Conservation (phyloP, 2,797 vertebrate genomes). For the Argentina silus region DNA sequence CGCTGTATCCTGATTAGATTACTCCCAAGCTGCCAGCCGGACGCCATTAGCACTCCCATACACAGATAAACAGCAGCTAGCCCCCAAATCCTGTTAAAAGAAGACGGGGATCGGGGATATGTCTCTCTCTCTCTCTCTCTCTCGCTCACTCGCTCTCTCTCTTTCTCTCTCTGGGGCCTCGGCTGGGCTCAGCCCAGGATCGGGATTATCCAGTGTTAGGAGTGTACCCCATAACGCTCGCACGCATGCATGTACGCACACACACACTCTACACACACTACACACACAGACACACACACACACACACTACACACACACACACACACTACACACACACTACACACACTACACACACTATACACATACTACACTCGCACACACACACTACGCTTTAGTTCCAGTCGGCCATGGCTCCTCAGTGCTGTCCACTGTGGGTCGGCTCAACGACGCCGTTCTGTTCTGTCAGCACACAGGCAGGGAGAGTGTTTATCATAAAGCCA, state of each 20-base stretch:
- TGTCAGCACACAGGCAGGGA: slow-evolving; percentile 29
- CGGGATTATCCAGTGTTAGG: neutral
- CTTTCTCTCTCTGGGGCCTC: slow-evolving; percentile 20
- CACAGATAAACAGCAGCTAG: slow-evolving; percentile 53
- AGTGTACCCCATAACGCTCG: neutral
- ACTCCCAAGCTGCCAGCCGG: slow-evolving; percentile 37
- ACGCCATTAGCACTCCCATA: slow-evolving; percentile 48
- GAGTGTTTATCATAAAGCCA: neutral
- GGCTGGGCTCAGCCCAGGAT: neutral
- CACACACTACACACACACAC: slow-evolving; percentile 7
- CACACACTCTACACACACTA: neutral
- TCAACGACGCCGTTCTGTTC: neutral
- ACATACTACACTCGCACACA: too few relatives aligned
- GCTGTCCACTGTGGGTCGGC: neutral
- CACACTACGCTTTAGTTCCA: slow-evolving; percentile 14
- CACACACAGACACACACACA: too few relatives aligned
- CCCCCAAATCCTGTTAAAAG: slow-evolving; percentile 60
- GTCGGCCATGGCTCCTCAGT: neutral
- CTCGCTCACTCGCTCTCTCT: slow-evolving; percentile 36
- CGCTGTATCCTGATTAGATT: slow-evolving; percentile 81
- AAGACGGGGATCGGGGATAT: slow-evolving; percentile 31
- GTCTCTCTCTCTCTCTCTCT: slow-evolving; percentile 16
- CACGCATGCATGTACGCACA: slow-evolving; percentile 1
- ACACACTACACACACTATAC: neutral
- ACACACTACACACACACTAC: too few relatives aligned